Percentiles rank a stretch among this genome's conserved stretches.
These are phyloP conservation scores for Bufo bufo DNA, from an alignment of 2,113 vertebrate species.

Conservation along the genomic window DNA sequence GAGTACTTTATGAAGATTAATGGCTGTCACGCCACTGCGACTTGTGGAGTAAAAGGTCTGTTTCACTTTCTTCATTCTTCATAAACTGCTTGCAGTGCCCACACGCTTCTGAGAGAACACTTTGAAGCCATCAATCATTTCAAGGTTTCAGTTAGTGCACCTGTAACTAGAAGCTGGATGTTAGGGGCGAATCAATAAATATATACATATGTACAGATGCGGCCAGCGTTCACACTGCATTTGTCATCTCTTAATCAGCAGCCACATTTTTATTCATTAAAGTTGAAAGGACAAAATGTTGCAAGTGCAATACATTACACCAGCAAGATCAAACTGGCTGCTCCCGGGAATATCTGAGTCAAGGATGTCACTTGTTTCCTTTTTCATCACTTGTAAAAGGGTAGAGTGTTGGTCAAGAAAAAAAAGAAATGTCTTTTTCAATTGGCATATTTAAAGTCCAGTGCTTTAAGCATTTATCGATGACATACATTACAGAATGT, in stretches of 20 bases:
- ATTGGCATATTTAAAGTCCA: not conserved
- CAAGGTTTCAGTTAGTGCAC: not conserved
- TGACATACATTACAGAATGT: not conserved
- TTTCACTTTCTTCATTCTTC: not conserved
- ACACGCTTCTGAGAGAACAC: slow-evolving; percentile 2
- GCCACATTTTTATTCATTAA: slow-evolving; percentile 44
- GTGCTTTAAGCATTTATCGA: not conserved
- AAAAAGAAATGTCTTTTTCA: not conserved
- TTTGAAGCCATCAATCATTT: slow-evolving; percentile 19
- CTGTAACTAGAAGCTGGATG: slow-evolving; percentile 12
- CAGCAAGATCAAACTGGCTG: slow-evolving; percentile 2
- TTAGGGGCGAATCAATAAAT: not conserved
- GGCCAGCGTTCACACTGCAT: not conserved
- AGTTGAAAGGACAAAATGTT: slow-evolving; percentile 6
- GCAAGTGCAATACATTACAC: not conserved
- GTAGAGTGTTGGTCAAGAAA: not conserved
- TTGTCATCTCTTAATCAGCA: slow-evolving; percentile 18
- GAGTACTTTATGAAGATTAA: slow-evolving; percentile 41
- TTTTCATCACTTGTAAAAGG: slow-evolving; percentile 1
- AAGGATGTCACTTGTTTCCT: not conserved
- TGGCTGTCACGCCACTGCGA: not conserved
- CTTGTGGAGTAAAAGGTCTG: slow-evolving; percentile 26
- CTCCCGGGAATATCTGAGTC: slow-evolving; percentile 18
- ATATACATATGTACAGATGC: slow-evolving; percentile 18
- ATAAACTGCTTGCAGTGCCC: not conserved